phyloP scores from a whole-genome alignment of 2,797 vertebrate species.

The Melanotaenia nigrans region DNA sequence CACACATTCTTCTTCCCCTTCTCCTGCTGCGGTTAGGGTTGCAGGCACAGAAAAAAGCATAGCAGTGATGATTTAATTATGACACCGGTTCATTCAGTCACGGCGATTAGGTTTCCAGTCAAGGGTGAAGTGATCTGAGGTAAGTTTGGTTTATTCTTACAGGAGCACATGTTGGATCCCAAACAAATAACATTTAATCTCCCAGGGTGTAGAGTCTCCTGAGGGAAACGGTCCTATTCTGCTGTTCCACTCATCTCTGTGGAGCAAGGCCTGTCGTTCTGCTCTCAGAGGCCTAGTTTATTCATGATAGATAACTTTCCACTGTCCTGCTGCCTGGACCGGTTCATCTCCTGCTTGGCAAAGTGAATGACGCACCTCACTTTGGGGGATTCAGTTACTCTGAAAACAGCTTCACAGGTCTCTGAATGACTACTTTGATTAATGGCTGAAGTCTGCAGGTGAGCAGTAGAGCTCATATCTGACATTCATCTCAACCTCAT shows the following conservation, averaged over 20 bases:
- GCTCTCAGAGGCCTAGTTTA: constrained; percentile 80
- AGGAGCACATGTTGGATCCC: constrained; percentile 80
- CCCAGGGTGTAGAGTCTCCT: constrained; percentile 71
- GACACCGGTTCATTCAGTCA: constrained; percentile 89
- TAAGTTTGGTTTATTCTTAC: constrained; percentile 86
- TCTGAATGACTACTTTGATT: constrained; percentile 86
- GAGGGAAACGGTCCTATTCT: constrained; percentile 54
- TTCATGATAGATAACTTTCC: constrained; percentile 79
- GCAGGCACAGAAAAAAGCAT: constrained; percentile 85
- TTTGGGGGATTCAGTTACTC: constrained; percentile 85
- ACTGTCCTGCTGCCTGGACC: constrained; percentile 56
- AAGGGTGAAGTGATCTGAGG: constrained; percentile 80
- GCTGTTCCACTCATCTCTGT: constrained; percentile 21
- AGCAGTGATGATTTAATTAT: constrained; percentile 97
- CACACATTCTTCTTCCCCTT: constrained; percentile 76
- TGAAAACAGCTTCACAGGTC: constrained; percentile 82
- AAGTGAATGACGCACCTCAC: constrained; percentile 86
- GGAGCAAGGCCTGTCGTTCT: constrained; percentile 38
- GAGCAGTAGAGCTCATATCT: constrained; percentile 61
- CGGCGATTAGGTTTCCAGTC: constrained; percentile 88
- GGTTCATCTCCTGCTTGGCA: constrained; percentile 63
- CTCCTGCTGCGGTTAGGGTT: constrained; percentile 88
- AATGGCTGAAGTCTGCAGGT: constrained; percentile 83
- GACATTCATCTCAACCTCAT: constrained; percentile 52
- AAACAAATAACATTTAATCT: constrained; percentile 88